Evolutionary conservation across 2,113 vertebrate species (phyloP), one percentile per base, ranked within the genome.

Genomic region (Sebastes schlegelii): DNA sequence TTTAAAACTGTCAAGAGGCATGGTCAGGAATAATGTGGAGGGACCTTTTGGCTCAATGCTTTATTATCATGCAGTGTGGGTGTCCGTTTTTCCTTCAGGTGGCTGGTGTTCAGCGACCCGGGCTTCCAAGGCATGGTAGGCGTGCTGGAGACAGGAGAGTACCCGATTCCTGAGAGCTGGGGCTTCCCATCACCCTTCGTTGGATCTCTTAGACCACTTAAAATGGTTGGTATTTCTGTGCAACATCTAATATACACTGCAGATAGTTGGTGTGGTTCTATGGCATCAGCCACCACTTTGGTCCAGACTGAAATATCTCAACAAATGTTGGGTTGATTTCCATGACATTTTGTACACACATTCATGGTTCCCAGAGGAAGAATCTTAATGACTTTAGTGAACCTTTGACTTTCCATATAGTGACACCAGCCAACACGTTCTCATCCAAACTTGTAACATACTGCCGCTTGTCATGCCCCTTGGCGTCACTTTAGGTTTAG

Each of bases 31-130:
- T 69, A 45, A 68, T 63, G 61, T 46, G 8, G 13, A 23, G 16
- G 19, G 45, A 82, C 5, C 13, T 60, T 74, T 52, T 49, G 52
- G 19, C 11, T n/a, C 34, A 6, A 57, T 74, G 40, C 54, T n/a
- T 26, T 10, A 61, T 84, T 60, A 62, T 23, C 12, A 73, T 0
- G 8, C 49, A 14, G 17, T 10, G 5, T 55, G 7, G n/a, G 8
- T 72, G 64, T 81, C 69, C n/a, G n/a, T 62, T 17, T 49, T 48
- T 63, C 21, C 23, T 63, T 8, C 73, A 99, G 98, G 79, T 99
- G 98, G 98, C 83, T 98, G 73, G 91, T 99, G 84, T 99, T 96
- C 90, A 97, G 97, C 93, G 97, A 99, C 62, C 96, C 97, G 13
- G 97, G 96, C 46, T 98, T 97, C 84, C 95, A 97, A 82, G 98